Conservation (phyloP, 2,113 vertebrate species). For the Barnardius zonarius region DNA sequence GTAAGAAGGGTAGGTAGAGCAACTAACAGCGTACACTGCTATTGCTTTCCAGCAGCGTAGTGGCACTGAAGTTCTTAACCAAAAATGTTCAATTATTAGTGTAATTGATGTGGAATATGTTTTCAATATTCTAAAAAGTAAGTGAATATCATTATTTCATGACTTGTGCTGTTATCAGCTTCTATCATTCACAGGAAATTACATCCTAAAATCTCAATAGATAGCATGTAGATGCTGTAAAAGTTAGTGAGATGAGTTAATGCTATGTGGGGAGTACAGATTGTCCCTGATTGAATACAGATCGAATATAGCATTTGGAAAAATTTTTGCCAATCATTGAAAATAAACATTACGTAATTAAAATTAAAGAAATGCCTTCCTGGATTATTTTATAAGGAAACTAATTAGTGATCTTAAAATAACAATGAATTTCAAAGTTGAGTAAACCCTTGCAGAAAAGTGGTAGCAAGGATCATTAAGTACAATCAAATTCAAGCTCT, state of each 20-base stretch:
- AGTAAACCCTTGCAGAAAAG: not conserved
- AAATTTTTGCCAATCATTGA: constrained; percentile 49
- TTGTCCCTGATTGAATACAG: constrained; percentile 48
- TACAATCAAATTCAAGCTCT: not conserved
- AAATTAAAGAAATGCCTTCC: constrained; percentile 33
- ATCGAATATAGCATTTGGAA: constrained; percentile 19
- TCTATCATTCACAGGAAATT: constrained; percentile 65
- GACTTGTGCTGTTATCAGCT: constrained; percentile 28
- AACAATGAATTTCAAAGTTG: constrained; percentile 3
- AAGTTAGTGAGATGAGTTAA: constrained; percentile 57
- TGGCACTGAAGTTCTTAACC: not conserved
- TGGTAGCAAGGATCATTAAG: not conserved
- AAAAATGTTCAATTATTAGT: constrained; percentile 32
- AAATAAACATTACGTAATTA: constrained; percentile 53
- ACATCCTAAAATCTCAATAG: constrained; percentile 43
- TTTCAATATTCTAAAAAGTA: constrained; percentile 30
- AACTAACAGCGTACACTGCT: not conserved
- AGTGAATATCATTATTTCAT: not conserved
- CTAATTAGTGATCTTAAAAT: constrained; percentile 30
- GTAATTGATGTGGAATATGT: not conserved
- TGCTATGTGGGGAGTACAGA: constrained; percentile 46
- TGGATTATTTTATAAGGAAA: not conserved
- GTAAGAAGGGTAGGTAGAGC: constrained; percentile 8
- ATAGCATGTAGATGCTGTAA: constrained; percentile 42
- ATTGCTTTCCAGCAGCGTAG: not conserved